Conservation (phyloP, 2,797 vertebrate genomes). For the Falco berigora region DNA sequence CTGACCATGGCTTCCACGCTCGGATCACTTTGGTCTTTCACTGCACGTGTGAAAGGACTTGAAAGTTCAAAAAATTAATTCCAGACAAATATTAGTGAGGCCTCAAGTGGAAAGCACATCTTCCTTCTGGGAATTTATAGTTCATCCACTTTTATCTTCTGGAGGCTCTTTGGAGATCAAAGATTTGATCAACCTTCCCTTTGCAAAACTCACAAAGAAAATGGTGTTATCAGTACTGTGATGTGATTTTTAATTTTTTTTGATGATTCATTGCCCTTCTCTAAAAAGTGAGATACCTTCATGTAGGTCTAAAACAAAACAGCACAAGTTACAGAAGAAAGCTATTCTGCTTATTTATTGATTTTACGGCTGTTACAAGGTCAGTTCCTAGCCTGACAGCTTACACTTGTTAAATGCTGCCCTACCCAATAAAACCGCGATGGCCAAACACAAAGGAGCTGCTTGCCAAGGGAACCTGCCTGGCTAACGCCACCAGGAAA, state of each 20-base stretch:
- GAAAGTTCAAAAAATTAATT: slow-evolving; percentile 45
- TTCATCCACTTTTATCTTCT: slow-evolving; percentile 39
- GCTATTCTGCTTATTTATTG: not conserved
- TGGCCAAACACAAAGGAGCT: not conserved
- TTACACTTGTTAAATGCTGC: not conserved
- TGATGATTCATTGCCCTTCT: not conserved
- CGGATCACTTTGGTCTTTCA: not conserved
- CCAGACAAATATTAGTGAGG: slow-evolving; percentile 15
- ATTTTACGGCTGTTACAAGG: not conserved
- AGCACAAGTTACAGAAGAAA: not conserved
- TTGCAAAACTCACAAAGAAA: not conserved
- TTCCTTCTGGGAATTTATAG: slow-evolving; percentile 38
- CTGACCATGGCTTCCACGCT: not conserved
- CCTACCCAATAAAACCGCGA: not conserved
- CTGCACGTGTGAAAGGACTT: slow-evolving; percentile 19
- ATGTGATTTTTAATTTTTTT: not conserved
- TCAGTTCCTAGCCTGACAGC: not conserved
- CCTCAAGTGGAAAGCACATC: slow-evolving; percentile 48
- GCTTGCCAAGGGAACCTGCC: not conserved
- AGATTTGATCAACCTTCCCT: not conserved
- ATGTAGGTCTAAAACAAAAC: not conserved
- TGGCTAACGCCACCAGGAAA: not conserved
- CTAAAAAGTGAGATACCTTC: not conserved
- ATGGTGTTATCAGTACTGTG: not conserved
- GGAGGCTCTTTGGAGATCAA: slow-evolving; percentile 37